These are phyloP conservation scores for Oncopeltus fasciatus DNA, from an alignment of 1,140 invertebrate genomes.

Conservation along the genomic window DNA sequence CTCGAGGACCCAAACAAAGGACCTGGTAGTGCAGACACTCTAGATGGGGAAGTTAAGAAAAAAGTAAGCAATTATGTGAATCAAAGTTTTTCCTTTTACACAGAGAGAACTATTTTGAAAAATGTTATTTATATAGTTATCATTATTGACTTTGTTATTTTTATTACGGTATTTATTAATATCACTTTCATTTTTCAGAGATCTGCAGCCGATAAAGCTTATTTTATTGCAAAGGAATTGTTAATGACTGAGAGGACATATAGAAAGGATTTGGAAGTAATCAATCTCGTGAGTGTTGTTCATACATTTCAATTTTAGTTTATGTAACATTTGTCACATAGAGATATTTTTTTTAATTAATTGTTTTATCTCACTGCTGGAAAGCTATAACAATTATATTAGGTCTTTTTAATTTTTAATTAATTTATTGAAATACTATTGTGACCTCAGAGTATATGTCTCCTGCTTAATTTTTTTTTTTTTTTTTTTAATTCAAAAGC, in stretches of 20 bases:
- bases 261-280: constrained; percentile 83
- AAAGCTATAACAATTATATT: too few relatives aligned
- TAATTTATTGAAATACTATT: too few relatives aligned
- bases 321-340: too few relatives aligned
- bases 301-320: too few relatives aligned
- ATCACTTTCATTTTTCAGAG: constrained; percentile 32
- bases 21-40: constrained; percentile 11
- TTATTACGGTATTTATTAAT: background rate
- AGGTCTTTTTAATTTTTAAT: too few relatives aligned
- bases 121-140: background rate
- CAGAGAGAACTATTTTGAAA: background rate
- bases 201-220: constrained; percentile 63
- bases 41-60: constrained; percentile 23
- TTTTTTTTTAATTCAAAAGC: too few relatives aligned
- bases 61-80: constrained; percentile 17
- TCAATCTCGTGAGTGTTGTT: constrained; percentile 60
- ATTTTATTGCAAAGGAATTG: constrained; percentile 86
- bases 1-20: constrained; percentile 12
- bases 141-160: background rate
- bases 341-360: too few relatives aligned
- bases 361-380: too few relatives aligned
- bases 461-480: too few relatives aligned
- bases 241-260: constrained; percentile 92
- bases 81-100: background rate
- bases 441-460: too few relatives aligned